Conservation (phyloP, 2,888 invertebrate species). For the Morinoia aosen region DNA sequence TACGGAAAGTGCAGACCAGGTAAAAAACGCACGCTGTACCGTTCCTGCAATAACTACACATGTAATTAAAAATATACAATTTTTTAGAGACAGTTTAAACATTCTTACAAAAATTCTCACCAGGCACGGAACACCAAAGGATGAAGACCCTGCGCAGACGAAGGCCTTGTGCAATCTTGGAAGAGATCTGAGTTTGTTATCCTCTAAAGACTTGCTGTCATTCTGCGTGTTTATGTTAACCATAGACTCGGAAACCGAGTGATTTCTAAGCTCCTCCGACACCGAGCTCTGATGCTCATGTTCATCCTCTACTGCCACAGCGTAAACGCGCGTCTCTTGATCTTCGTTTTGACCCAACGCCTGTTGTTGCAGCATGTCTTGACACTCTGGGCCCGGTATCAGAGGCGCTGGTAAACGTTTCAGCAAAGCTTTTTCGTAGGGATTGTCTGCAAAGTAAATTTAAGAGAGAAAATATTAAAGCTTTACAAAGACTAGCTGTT, state of each 20-base stretch:
- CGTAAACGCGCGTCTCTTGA: not conserved
- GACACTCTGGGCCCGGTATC: not conserved
- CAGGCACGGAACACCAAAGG: not conserved
- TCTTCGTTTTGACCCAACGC: not conserved
- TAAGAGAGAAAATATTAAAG: not conserved
- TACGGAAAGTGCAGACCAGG: not conserved
- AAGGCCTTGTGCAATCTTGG: not conserved
- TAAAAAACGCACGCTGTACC: not conserved
- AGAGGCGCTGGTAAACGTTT: constrained; percentile 25
- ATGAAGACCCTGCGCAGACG: constrained; percentile 20
- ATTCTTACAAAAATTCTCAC: not conserved
- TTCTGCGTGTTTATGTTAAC: not conserved
- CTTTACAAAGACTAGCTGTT: not conserved
- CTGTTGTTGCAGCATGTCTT: not conserved
- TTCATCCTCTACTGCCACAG: not conserved
- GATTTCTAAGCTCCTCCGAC: not conserved
- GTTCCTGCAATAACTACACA: not conserved
- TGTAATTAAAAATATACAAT: not conserved
- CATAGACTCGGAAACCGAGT: not conserved
- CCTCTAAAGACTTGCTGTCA: not conserved
- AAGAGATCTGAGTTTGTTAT: not conserved
- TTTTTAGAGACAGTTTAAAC: not conserved
- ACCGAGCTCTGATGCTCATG: not conserved
- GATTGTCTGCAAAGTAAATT: not conserved
- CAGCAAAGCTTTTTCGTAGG: not conserved